Evolutionary conservation across 2,113 vertebrate species (phyloP).

Genomic region (Plecturocebus donacophilus): DNA sequence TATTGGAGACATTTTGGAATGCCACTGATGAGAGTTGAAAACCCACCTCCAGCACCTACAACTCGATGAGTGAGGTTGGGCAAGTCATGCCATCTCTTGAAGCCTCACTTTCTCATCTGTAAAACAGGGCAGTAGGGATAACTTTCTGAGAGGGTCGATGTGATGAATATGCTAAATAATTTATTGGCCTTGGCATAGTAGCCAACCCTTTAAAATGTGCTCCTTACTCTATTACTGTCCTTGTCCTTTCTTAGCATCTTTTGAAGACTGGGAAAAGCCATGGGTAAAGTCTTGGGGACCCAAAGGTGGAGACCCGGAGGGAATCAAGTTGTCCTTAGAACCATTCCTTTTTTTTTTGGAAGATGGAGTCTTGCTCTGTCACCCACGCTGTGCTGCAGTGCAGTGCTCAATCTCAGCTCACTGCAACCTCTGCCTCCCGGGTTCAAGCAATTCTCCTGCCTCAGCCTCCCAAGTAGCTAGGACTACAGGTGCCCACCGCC

Average conservation of each 20-base stretch:
- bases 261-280: neutral
- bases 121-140: neutral
- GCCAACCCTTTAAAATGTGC: neutral
- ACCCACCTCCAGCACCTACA: neutral
- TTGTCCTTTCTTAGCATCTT: neutral
- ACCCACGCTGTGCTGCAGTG: too few relatives aligned
- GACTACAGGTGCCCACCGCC: too few relatives aligned
- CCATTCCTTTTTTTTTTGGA: too few relatives aligned
- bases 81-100: neutral
- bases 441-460: too few relatives aligned
- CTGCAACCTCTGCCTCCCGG: too few relatives aligned
- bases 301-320: neutral
- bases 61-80: neutral
- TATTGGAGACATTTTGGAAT: neutral
- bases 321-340: neutral
- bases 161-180: neutral
- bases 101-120: neutral
- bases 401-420: too few relatives aligned
- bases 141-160: neutral
- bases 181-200: neutral
- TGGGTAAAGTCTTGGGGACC: neutral
- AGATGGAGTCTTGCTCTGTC: too few relatives aligned
- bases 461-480: too few relatives aligned
- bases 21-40: neutral
- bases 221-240: neutral